These are phyloP conservation scores for Puffinus mauretanicus DNA, from an alignment of 2,113 vertebrate species.

Conservation along the genomic window DNA sequence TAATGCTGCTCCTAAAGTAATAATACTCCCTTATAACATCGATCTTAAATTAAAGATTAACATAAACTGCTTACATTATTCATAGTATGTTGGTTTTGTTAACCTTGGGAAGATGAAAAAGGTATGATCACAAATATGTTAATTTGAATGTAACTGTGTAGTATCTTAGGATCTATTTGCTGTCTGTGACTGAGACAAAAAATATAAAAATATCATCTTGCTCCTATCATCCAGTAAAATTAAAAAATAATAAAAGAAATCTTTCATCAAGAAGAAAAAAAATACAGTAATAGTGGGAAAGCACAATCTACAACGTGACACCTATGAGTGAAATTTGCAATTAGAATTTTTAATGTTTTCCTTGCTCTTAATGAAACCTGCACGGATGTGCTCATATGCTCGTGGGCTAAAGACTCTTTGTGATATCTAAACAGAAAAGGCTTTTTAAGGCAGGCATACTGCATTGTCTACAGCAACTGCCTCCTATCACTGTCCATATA, in stretches of 20 bases:
- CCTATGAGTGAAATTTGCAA: background rate
- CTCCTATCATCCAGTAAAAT: background rate
- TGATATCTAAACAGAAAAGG: background rate
- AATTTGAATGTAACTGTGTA: background rate
- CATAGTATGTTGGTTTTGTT: background rate
- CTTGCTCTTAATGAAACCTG: background rate
- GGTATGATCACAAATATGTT: background rate
- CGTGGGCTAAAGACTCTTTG: background rate
- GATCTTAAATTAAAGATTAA: conserved; percentile 10
- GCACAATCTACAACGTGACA: background rate
- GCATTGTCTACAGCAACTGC: background rate
- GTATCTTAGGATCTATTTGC: background rate
- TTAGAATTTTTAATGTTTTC: background rate
- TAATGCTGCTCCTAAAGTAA: background rate
- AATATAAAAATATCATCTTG: background rate
- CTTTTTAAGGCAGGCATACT: background rate
- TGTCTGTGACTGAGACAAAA: background rate
- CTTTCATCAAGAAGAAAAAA: background rate
- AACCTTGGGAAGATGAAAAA: conserved; percentile 10
- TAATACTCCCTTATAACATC: background rate
- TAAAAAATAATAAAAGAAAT: background rate
- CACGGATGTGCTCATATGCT: background rate
- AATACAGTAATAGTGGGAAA: background rate
- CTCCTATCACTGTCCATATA: background rate
- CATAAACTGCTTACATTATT: conserved; percentile 30